A percentile compares a stretch with the other conserved stretches of the same genome.
phyloP scores from a whole-genome alignment of 1,140 invertebrate genomes.

The Hyposmocoma kahamanoa region DNA sequence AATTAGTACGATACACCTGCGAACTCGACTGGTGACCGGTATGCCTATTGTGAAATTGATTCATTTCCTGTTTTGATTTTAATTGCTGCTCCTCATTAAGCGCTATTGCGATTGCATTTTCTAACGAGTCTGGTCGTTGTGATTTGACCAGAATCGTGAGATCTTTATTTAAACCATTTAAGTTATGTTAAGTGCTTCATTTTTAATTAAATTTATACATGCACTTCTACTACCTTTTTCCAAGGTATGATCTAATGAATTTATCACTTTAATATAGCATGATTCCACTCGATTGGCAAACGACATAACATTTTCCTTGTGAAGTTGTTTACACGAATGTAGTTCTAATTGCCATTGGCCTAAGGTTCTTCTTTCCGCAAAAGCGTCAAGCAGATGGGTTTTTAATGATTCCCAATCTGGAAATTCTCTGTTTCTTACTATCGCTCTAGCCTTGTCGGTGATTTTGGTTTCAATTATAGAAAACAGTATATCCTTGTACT shows the following conservation, averaged over 20 bases:
- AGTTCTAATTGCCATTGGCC: conserved; percentile 29
- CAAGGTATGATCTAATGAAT: conserved; percentile 19
- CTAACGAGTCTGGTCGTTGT: conserved; percentile 17
- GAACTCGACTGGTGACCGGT: background rate
- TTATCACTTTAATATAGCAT: conserved; percentile 25
- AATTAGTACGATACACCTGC: conserved; percentile 19
- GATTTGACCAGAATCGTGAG: conserved; percentile 15
- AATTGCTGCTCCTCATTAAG: conserved; percentile 24
- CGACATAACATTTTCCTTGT: conserved; percentile 18
- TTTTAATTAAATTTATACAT: conserved; percentile 20
- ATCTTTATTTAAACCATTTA: too few species aligned
- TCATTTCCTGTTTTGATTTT: conserved; percentile 24
- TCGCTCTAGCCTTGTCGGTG: conserved; percentile 21
- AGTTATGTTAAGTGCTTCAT: too few species aligned
- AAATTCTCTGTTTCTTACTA: conserved; percentile 19
- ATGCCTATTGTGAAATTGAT: background rate
- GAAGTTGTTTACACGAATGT: conserved; percentile 25
- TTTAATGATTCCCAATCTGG: too few species aligned
- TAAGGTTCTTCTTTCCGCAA: conserved; percentile 24
- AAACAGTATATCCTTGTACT: conserved; percentile 8
- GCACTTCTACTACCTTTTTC: conserved; percentile 17
- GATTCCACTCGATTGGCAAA: conserved; percentile 26
- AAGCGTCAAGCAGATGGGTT: conserved; percentile 22
- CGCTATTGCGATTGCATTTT: conserved; percentile 23
- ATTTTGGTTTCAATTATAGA: conserved; percentile 18